Conservation (phyloP, 2,888 invertebrate species). For the Drosophila subquinaria region DNA sequence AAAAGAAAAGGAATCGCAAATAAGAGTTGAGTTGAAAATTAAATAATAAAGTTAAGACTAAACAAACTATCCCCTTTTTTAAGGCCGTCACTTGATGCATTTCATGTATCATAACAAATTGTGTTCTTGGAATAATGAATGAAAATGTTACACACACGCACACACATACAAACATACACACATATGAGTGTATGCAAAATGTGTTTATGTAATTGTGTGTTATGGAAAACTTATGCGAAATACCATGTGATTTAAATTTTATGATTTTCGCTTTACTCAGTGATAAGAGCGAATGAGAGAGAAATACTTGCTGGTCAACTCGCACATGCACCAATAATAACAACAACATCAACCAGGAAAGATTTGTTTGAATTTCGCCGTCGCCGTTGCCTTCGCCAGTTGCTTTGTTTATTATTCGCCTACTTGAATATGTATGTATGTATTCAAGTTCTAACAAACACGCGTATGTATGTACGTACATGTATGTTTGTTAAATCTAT, state of each 20-base stretch:
- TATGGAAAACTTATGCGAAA: constrained; percentile 6
- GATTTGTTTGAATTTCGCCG: constrained; percentile 2
- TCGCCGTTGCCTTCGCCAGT: constrained; percentile 9
- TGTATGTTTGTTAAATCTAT: constrained; percentile 1
- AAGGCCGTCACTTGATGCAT: background rate
- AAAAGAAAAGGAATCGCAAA: no score
- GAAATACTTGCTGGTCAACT: constrained; percentile 18
- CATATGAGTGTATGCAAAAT: background rate
- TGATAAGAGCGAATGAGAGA: background rate
- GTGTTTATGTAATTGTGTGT: constrained; percentile 18
- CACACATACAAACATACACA: background rate
- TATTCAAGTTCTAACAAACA: constrained; percentile 14
- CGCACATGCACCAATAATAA: background rate
- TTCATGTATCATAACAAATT: constrained; percentile 11
- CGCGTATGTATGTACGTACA: background rate
- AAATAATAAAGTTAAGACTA: no score
- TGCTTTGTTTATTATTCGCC: constrained; percentile 28
- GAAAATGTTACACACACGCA: constrained; percentile 27
- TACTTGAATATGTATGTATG: constrained; percentile 42
- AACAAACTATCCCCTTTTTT: no score
- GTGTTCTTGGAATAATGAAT: constrained; percentile 17
- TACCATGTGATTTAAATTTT: constrained; percentile 22
- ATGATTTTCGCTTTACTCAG: constrained; percentile 1
- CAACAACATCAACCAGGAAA: background rate
- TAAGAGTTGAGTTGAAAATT: no score